Evolutionary conservation across 2,888 invertebrate genomes (phyloP).

Genomic region (Drosophila phalerata): DNA sequence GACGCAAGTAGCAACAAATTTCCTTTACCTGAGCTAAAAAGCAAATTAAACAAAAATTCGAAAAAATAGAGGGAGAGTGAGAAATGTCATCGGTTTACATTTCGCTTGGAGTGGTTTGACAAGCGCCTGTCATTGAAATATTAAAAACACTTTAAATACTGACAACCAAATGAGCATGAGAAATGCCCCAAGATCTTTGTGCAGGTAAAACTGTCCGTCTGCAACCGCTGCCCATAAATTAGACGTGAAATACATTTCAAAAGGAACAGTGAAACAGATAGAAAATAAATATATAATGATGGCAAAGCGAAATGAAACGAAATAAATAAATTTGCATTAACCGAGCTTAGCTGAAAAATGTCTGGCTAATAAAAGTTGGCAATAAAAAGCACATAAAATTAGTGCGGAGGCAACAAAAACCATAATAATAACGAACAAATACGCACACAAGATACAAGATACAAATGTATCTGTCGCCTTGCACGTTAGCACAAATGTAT

Average conservation of each 20-base stretch:
- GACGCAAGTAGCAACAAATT: slow-evolving; percentile 43
- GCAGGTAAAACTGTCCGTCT: slow-evolving; percentile 58
- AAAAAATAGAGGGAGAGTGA: slow-evolving; percentile 9
- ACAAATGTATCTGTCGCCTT: slow-evolving; percentile 65
- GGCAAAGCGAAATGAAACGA: slow-evolving; percentile 47
- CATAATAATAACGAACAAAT: slow-evolving; percentile 13
- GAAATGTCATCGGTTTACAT: slow-evolving; percentile 67
- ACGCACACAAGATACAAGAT: slow-evolving; percentile 28
- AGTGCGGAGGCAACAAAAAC: slow-evolving; percentile 52
- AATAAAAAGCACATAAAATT: slow-evolving; percentile 80
- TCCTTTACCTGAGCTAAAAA: slow-evolving; percentile 53
- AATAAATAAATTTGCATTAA: slow-evolving; percentile 80
- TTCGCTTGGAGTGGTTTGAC: slow-evolving; percentile 64
- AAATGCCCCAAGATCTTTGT: slow-evolving; percentile 37
- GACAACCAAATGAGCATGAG: slow-evolving; percentile 65
- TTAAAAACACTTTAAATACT: slow-evolving; percentile 79
- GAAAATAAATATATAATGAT: slow-evolving; percentile 18
- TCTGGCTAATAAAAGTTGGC: slow-evolving; percentile 77
- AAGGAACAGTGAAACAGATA: slow-evolving; percentile 9
- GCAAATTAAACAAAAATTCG: neutral
- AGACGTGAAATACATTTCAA: slow-evolving; percentile 54
- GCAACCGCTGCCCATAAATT: slow-evolving; percentile 65
- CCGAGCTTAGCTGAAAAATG: slow-evolving; percentile 74
- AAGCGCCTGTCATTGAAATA: slow-evolving; percentile 80
- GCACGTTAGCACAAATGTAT: slow-evolving; percentile 40